Base-by-base conservation (phyloP, 2,888 invertebrate genomes). In the Endotricha flammealis region DNA sequence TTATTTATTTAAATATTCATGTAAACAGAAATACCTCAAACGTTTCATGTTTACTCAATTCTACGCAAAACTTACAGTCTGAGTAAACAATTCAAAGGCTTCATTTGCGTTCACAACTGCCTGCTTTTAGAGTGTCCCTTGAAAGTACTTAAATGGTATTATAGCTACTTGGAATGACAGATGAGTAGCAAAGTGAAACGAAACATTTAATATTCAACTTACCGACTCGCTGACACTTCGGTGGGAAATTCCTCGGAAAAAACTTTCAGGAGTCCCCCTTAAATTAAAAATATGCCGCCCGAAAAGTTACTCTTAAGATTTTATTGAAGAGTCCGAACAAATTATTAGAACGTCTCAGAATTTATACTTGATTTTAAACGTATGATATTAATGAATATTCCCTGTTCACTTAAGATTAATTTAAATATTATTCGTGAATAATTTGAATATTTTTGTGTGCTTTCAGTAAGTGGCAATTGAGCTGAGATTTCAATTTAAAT, bases 121-220 rank as follows among this genome's bases (percentile, higher is more conserved):
- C 17, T 31, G 20, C 5, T 11, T 28, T 12, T 28, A 11, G 17
- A 12, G 28, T 6, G 9, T 12, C 32, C 12, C 17, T 34, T 28
- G 34, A 20, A 8, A 9, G 13, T 12, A 27, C 20, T 16, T 28
- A 12, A 28, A 28, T 5, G 7, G 20, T 25, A 17, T 28, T 29
- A 11, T 28, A 32, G 36, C 39, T 23, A 38, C 36, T 22, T 29
- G 25, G 37, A 41, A 43, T 45, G 45, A 46, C 36, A 44, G 47
- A 48, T 43, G 40, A 50, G 41, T 39, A 36, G 35, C 35, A 39
- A 48, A 42, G 35, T 39, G 39, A 48, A 46, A 50, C 45, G 47
- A 57, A 61, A 52, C 57, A 58, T 66, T 65, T 64, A 59, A 63
- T 64, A 65, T 65, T 62, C 60, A 54, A 64, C 50, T 61, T 53